Base-by-base conservation (phyloP, 1,140 invertebrate genomes). In the Varroa destructor region DNA sequence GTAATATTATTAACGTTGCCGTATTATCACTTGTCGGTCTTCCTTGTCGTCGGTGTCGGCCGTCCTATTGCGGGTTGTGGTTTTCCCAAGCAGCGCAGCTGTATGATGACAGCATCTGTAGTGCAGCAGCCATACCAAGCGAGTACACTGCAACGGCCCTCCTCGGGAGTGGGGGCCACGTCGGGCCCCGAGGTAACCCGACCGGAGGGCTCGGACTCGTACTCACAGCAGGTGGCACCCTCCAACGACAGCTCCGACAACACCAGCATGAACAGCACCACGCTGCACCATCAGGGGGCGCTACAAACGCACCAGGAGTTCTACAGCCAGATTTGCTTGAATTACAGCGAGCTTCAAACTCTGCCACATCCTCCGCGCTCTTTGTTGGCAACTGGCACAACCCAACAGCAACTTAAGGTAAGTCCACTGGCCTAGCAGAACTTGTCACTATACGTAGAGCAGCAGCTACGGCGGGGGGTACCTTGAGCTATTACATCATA, bases 261-360 rank as follows among this genome's bases (percentile, higher is more conserved):
- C 61, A 67, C 40, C 61, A 67, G 8, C 61, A 67, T 37, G 12
- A 67, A 40, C 61, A 67, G 61, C 61, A 40, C 12, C 61, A 67
- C 46, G 46, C 61, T 14, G 40, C 61, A 67, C 40, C 61, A 67
- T 14, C n/a, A n/a, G 61, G 61, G 12, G 36, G 14, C 61, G 61
- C 46, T 51, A 5, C 46, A 51, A 51, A 3, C 46, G 61, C 61
- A 37, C 10, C 61, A 51, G 61, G 61, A 67, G 61, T 67, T 40
- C 61, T 67, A 37, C 61, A 67, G 37, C 61, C 61, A 67, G 61
- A 67, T 67, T 37, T 67, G 61, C 61, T 67, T 67, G 61, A 67
- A 46, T 8, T 67, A 67, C 61, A 67, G 61, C 61, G 61, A 67
- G 61, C 40, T 67, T 67, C 61, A 67, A 67, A 67, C 61, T 67